Conservation (phyloP, 2,113 vertebrate species). For the Dascyllus trimaculatus region DNA sequence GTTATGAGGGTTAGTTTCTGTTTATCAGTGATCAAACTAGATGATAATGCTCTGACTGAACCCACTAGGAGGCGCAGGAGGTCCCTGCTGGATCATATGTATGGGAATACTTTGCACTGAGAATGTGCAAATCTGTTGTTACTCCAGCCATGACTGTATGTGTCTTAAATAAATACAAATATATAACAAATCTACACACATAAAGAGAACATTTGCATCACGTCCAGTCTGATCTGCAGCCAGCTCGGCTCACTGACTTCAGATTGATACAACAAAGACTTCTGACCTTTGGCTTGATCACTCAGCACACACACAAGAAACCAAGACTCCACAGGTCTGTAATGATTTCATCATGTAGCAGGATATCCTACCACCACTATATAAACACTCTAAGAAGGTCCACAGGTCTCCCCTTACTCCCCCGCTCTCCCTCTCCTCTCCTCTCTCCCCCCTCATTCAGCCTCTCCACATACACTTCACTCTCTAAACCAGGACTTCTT, state of each 20-base stretch:
- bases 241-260: constrained; percentile 1
- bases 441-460: constrained; percentile 10
- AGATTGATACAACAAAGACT: constrained; percentile 13
- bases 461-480: constrained; percentile 20
- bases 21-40: too few species aligned
- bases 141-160: too few species aligned
- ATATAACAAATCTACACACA: too few species aligned
- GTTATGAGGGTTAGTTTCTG: too few species aligned
- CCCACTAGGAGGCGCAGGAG: too few species aligned
- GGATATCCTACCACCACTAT: constrained; percentile 72
- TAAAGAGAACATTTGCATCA: background rate
- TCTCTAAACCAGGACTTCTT: constrained; percentile 13
- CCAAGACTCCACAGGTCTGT: constrained; percentile 28
- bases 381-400: constrained; percentile 64
- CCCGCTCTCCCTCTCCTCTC: constrained; percentile 26
- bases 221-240: background rate
- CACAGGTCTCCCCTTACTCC: constrained; percentile 54
- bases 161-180: too few species aligned
- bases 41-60: too few species aligned
- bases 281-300: constrained; percentile 41
- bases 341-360: constrained; percentile 73
- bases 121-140: too few species aligned
- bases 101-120: too few species aligned
- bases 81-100: too few species aligned
- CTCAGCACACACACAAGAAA: background rate